These are phyloP conservation scores for Meandrusa payeni DNA, from an alignment of 2,888 invertebrate species.

Conservation along the genomic window DNA sequence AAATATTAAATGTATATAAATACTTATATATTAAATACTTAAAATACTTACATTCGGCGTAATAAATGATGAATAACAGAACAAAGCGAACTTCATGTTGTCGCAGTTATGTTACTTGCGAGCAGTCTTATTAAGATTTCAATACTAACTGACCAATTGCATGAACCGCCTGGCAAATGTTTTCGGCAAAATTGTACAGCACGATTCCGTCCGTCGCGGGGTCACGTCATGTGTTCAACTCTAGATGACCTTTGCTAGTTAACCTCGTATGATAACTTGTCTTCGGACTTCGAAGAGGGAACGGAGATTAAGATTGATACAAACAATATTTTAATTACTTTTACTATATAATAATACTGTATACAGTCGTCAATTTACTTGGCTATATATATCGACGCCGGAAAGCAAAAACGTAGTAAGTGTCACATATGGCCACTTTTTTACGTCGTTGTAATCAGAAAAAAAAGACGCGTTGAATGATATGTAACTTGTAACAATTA, in stretches of 20 bases:
- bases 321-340: conserved; percentile 10
- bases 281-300: conserved; percentile 11
- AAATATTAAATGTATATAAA: too few species aligned
- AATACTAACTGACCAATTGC: conserved; percentile 18
- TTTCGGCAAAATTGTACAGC: conserved; percentile 26
- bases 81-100: conserved; percentile 52
- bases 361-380: too few species aligned
- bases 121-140: conserved; percentile 7
- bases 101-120: conserved; percentile 16
- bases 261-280: conserved; percentile 25
- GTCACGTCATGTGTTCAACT: conserved; percentile 13
- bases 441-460: too few species aligned
- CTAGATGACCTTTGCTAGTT: conserved; percentile 19
- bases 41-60: conserved; percentile 60
- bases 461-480: too few species aligned
- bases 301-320: conserved; percentile 16
- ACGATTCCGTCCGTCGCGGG: conserved; percentile 2
- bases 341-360: too few species aligned
- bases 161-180: conserved; percentile 15
- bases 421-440: too few species aligned
- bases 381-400: too few species aligned
- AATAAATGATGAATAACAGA: conserved; percentile 52
- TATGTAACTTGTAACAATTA: too few species aligned
- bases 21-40: too few species aligned
- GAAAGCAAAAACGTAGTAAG: too few species aligned